Conservation (phyloP, 2,797 vertebrate genomes). For the Xiphophorus birchmanni region DNA sequence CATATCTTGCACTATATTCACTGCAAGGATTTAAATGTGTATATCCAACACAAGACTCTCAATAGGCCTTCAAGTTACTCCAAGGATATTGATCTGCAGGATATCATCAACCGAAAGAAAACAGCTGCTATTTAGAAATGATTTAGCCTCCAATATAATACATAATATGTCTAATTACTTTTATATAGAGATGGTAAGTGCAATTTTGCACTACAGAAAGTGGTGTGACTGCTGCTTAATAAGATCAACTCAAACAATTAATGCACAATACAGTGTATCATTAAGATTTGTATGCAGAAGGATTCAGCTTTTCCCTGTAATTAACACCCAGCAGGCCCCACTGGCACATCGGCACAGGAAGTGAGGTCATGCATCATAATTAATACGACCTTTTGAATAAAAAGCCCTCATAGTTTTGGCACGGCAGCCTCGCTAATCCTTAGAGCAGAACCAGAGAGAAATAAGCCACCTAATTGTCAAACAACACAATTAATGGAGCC, state of each 20-base stretch:
- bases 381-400: slow-evolving; percentile 20
- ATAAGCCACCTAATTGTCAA: slow-evolving; percentile 14
- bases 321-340: slow-evolving; percentile 29
- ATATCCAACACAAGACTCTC: not conserved
- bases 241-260: slow-evolving; percentile 1
- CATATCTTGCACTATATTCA: not conserved
- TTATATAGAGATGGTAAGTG: not conserved
- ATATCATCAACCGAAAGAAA: not conserved
- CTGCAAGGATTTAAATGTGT: not conserved
- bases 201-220: not conserved
- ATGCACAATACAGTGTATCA: not conserved
- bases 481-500: not conserved
- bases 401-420: not conserved
- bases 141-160: not conserved
- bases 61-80: not conserved
- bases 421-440: not conserved
- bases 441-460: not conserved
- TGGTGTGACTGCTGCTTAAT: not conserved
- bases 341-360: slow-evolving; percentile 17
- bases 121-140: not conserved
- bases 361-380: slow-evolving; percentile 50
- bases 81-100: not conserved
- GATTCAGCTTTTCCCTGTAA: slow-evolving; percentile 34
- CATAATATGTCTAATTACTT: not conserved
- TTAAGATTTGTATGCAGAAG: slow-evolving; percentile 16